A percentile compares a stretch with the other conserved stretches of the same genome.
These are phyloP conservation scores for Hydropsyche tenuis DNA, from an alignment of 1,140 invertebrate genomes.

Conservation along the genomic window DNA sequence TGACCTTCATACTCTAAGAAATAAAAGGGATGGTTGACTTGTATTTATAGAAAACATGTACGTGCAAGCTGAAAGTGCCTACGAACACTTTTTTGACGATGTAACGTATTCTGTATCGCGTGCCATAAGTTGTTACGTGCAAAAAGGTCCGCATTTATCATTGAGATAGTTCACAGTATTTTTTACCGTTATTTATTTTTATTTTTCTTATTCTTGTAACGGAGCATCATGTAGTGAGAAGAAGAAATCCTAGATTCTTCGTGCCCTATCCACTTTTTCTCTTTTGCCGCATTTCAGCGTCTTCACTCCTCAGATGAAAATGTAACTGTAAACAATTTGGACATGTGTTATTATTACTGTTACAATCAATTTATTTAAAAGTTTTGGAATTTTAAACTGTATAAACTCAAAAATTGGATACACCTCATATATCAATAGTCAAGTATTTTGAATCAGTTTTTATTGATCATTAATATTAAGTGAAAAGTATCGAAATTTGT, in stretches of 20 bases:
- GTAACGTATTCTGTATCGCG: constrained; percentile 30
- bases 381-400: too few relatives aligned
- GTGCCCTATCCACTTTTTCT: constrained; percentile 20
- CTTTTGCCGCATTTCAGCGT: too few relatives aligned
- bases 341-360: constrained; percentile 20
- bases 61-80: constrained; percentile 7
- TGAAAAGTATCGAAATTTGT: too few relatives aligned
- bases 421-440: too few relatives aligned
- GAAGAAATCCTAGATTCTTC: constrained; percentile 8
- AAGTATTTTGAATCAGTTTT: too few relatives aligned
- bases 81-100: constrained; percentile 24
- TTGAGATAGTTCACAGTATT: constrained; percentile 27
- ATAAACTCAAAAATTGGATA: too few relatives aligned
- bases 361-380: too few relatives aligned
- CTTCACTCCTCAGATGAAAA: constrained; percentile 21
- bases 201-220: background rate
- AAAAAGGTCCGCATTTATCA: constrained; percentile 36
- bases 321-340: constrained; percentile 21
- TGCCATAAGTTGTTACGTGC: constrained; percentile 34
- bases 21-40: too few relatives aligned
- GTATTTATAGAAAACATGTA: constrained; percentile 4
- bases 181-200: background rate
- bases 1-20: too few relatives aligned
- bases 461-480: too few relatives aligned
- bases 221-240: background rate